Conservation (phyloP, 2,113 vertebrate species). For the Micronycteris hirsuta region DNA sequence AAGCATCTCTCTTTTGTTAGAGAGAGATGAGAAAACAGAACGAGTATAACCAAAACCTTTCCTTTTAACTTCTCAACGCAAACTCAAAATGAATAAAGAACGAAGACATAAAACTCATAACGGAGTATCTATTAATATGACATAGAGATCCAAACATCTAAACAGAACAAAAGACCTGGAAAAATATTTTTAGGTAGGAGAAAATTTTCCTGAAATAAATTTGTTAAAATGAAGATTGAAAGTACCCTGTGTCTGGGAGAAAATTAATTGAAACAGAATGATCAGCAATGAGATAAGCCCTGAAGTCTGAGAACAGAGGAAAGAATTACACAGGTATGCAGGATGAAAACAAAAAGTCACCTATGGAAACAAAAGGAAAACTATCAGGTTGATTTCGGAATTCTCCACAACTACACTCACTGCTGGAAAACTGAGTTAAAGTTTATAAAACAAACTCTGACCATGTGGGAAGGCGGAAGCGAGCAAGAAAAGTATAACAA, state of each 20-base stretch:
- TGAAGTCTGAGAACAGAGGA: not conserved
- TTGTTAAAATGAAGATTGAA: not conserved
- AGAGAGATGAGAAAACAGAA: not conserved
- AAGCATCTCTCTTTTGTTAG: no score
- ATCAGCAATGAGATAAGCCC: not conserved
- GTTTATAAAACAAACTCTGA: not conserved
- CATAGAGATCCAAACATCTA: not conserved
- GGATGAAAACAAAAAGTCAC: not conserved
- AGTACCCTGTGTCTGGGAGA: not conserved
- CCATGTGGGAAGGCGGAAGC: fast-evolving
- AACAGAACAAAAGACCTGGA: not conserved
- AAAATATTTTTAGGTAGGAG: not conserved
- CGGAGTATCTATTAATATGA: not conserved
- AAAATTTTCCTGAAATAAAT: not conserved
- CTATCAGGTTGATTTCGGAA: not conserved
- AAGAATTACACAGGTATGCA: not conserved
- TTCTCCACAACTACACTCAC: not conserved
- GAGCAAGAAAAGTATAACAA: not conserved
- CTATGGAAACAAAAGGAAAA: not conserved
- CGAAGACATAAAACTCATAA: not conserved
- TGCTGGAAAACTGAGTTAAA: not conserved
- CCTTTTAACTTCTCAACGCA: not conserved
- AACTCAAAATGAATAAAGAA: not conserved
- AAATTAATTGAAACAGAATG: not conserved
- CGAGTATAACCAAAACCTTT: not conserved